A percentile compares a stretch with the other conserved stretches of the same genome.
Conservation (phyloP, 2,888 invertebrate genomes). For the Zygaena filipendulae region DNA sequence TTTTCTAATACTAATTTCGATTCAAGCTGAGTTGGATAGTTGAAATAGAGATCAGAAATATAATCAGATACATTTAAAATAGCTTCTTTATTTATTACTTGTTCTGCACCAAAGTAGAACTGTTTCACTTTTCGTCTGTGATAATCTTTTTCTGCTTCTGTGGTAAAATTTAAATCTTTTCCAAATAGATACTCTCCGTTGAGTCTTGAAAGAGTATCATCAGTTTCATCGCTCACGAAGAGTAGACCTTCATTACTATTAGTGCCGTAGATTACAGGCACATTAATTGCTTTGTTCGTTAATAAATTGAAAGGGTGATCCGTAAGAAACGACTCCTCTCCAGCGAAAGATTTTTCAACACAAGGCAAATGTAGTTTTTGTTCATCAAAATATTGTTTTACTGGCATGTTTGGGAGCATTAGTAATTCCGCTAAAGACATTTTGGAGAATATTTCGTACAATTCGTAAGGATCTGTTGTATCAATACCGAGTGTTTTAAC, state of each 20-base stretch:
- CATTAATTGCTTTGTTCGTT: conserved; percentile 25
- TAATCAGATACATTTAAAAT: conserved; percentile 37
- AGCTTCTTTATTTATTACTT: conserved; percentile 40
- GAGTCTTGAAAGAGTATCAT: conserved; percentile 27
- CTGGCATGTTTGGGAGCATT: too few species aligned
- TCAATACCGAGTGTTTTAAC: conserved; percentile 39
- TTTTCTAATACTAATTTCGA: conserved; percentile 24
- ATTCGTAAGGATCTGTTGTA: conserved; percentile 37
- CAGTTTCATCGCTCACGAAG: conserved; percentile 22
- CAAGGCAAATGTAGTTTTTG: conserved; percentile 45
- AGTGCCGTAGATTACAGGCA: conserved; percentile 27
- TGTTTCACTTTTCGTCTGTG: conserved; percentile 33
- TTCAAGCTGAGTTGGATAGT: conserved; percentile 42
- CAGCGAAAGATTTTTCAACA: conserved; percentile 38
- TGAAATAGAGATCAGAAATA: conserved; percentile 49
- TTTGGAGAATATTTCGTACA: conserved; percentile 39
- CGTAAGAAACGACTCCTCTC: conserved; percentile 35
- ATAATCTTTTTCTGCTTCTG: conserved; percentile 30
- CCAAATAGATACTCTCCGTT: conserved; percentile 41
- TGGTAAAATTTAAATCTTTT: conserved; percentile 40
- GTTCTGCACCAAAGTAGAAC: conserved; percentile 54
- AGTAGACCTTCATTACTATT: conserved; percentile 45
- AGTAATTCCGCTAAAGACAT: conserved; percentile 30
- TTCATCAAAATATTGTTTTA: conserved; percentile 43
- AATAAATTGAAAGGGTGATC: conserved; percentile 48